Evolutionary conservation across 2,113 vertebrate genomes (phyloP).

Genomic region (Vicugna pacos): DNA sequence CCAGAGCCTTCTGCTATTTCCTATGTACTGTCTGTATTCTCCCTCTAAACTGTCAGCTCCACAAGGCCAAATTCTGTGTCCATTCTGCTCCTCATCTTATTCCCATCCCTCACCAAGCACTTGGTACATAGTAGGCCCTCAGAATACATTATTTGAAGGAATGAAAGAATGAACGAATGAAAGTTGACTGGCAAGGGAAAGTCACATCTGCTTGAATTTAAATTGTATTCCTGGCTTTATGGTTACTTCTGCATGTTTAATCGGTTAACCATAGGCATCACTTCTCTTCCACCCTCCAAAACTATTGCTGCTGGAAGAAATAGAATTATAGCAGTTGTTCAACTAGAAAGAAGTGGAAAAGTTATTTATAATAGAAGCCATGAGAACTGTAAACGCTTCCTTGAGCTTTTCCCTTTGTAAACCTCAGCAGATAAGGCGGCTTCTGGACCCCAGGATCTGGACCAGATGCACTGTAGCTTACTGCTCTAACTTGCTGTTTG

Average conservation of each 20-base stretch:
- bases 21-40: not conserved
- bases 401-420: not conserved
- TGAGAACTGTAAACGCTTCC: not conserved
- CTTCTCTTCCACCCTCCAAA: not conserved
- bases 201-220: not conserved
- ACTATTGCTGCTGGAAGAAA: not conserved
- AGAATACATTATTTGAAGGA: not conserved
- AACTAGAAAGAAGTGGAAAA: not conserved
- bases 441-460: not conserved
- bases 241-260: not conserved
- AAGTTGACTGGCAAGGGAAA: not conserved
- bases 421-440: not conserved
- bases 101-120: no score
- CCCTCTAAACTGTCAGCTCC: not conserved
- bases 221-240: not conserved
- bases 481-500: not conserved
- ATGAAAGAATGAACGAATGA: conserved; percentile 15
- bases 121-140: not conserved
- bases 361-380: conserved; percentile 13
- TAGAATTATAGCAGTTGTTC: not conserved
- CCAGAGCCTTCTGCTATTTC: not conserved
- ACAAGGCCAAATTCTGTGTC: not conserved
- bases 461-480: not conserved
- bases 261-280: not conserved
- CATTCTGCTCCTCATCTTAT: not conserved